phyloP scores from a whole-genome alignment of 2,113 vertebrate genomes.

The Anthoscopus minutus region DNA sequence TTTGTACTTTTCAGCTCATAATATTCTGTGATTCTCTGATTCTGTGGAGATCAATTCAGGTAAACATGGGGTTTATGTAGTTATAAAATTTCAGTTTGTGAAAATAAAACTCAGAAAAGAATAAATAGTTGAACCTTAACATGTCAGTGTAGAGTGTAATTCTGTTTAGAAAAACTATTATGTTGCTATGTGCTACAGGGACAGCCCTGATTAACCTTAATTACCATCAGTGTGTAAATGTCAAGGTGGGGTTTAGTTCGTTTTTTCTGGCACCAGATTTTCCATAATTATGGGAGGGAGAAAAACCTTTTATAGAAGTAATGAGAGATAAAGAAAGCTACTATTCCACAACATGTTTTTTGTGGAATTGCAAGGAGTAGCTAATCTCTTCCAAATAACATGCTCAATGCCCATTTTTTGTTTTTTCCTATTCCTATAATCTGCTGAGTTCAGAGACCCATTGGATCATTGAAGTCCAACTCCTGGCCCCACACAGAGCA shows the following conservation, averaged over 20 bases:
- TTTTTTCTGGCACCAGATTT: neutral
- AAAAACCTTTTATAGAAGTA: neutral
- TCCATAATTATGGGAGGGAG: neutral
- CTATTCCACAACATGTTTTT: neutral
- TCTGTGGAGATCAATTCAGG: neutral
- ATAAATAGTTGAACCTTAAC: neutral
- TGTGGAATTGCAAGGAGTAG: neutral
- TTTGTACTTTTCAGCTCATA: neutral
- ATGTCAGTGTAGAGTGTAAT: neutral
- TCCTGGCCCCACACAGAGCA: neutral
- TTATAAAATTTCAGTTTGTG: neutral
- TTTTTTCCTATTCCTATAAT: neutral
- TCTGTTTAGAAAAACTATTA: slow-evolving; percentile 24
- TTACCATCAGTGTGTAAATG: neutral
- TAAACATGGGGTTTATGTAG: neutral
- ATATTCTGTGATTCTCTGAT: neutral
- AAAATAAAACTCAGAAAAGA: neutral
- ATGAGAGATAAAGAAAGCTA: neutral
- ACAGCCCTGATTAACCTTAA: neutral
- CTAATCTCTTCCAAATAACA: neutral
- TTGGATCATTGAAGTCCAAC: no score
- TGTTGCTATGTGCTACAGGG: slow-evolving; percentile 27
- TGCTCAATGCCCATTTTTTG: neutral
- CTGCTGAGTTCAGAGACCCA: neutral
- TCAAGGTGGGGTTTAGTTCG: neutral